Evolutionary conservation across 1,140 invertebrate species (phyloP), one percentile per base, ranked within the genome.

Genomic region (Cyclargus thomasi): DNA sequence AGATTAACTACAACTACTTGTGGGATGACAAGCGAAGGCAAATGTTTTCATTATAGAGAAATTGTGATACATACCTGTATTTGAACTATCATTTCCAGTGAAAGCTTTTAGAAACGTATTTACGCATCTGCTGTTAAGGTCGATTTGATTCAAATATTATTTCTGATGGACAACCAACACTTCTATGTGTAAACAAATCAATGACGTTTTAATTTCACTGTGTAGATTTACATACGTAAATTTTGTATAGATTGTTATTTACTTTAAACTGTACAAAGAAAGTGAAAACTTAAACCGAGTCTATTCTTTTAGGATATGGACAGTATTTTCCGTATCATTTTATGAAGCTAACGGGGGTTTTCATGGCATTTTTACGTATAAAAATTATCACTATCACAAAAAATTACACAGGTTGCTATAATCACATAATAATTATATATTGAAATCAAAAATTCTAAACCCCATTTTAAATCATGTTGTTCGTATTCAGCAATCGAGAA

Each of bases 101-200:
- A 59, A 59, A 59, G 55, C 55, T 59, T 20, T 59, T 59, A 21
- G 55, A 59, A 59, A 59, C 20, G 8, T 59, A 59, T 59, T 59
- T 59, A 59, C 55, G 0, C 55, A 20, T 59, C 17, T 59, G 18
- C 55, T 59, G 55, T 59, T 59, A 59, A 21, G 55, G 55, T 59
- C 55, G 55, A 59, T 59, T 59, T 59, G 55, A 59, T 59, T 59
- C 55, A 59, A 59, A 59, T 59, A 59, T 59, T 59, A 59, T 59
- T 59, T 59, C 10, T 47, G 14, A 47, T 47, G 39, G 8, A 47
- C 4, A 47, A 59, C 55, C 55, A 20, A 59, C 55, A 20, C 18
- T 20, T 59, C 20, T 55, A 10, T 17, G 39, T 14, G 39, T 47
- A 5, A 59, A 59, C 20, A 21, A 10, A 11, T 20, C 1, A 11